Base-by-base conservation (phyloP, 2,888 invertebrate species). In the Crioceris asparagi region DNA sequence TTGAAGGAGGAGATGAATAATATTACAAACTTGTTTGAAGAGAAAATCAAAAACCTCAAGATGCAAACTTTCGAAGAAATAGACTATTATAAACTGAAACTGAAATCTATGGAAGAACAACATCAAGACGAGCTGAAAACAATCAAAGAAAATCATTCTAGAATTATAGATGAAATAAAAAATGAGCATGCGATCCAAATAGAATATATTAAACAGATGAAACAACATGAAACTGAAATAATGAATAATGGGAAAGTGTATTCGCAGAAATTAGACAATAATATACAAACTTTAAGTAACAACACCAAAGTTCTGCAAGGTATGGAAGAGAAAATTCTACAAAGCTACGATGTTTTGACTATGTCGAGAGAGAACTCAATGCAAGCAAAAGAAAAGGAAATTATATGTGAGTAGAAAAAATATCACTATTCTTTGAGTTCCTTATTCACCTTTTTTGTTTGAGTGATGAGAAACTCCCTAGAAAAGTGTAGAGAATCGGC, bases 1-100 rank as follows among this genome's bases (percentile, higher is more conserved):
- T 66, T 77, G 60, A 75, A 71, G 54, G 68, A 68, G 17, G 77
- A 77, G 59, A 67, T 70, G 41, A 70, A 70, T 4, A 67, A 67
- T 45, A 40, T 72, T 3, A 61, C 66, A 0, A 67, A 65, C 45
- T 67, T 66, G 45, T 71, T 70, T 43, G 61, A 67, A 3, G 70
- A 70, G 45, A 74, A 72, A 55, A 63, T 72, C 23, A 56, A 57
- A 31, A 43, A 42, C 17, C 7, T 58, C 2, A 52, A 51, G 32
- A 40, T 44, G 16, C 54, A 59, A 36, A 53, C 60, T 38, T 48
- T 54, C 19, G 41, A 50, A 18, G 62, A 64, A 39, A 43, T 59
- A 4, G 39, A 40, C 12, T 56, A 54, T 39, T 56, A 57, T 40
- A 59, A 57, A 41, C 50, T 53, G 6, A 63, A 58, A 52, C 47